phyloP scores from a whole-genome alignment of 2,797 vertebrate species.

The Falco concolor region DNA sequence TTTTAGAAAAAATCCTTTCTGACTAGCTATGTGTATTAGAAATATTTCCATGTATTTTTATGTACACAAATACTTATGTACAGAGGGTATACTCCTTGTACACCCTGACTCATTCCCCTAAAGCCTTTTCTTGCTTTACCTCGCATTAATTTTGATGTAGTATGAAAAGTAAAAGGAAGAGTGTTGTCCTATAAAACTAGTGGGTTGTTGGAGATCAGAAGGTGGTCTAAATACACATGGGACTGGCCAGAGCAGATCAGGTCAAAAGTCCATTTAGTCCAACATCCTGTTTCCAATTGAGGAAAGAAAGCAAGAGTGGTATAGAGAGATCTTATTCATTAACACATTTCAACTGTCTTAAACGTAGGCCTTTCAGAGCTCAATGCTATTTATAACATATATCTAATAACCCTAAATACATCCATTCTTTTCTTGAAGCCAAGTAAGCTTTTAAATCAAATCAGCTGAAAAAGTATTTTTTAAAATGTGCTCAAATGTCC shows the following conservation, averaged over 20 bases:
- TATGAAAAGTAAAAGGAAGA: not conserved
- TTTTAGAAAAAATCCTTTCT: not conserved
- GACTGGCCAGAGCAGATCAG: not conserved
- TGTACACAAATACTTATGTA: not conserved
- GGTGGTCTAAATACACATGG: not conserved
- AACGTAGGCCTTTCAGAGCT: not conserved
- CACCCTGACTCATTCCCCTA: not conserved
- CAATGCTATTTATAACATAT: not conserved
- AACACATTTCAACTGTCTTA: not conserved
- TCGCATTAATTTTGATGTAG: not conserved
- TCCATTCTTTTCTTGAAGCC: not conserved
- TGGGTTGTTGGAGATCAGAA: not conserved
- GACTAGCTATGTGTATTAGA: not conserved
- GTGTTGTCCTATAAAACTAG: not conserved
- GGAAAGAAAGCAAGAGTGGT: not conserved
- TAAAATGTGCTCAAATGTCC: not conserved
- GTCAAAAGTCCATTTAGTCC: not conserved
- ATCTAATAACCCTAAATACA: not conserved
- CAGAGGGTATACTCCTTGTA: too few relatives aligned
- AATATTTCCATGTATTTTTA: not conserved
- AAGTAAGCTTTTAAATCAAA: not conserved
- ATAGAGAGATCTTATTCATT: not conserved
- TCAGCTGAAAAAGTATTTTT: not conserved
- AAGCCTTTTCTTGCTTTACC: not conserved
- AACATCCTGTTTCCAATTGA: not conserved